Percentiles rank a stretch among this genome's conserved stretches.
Conservation (phyloP, 1,140 invertebrate species). For the Macrostomum lignano region DNA sequence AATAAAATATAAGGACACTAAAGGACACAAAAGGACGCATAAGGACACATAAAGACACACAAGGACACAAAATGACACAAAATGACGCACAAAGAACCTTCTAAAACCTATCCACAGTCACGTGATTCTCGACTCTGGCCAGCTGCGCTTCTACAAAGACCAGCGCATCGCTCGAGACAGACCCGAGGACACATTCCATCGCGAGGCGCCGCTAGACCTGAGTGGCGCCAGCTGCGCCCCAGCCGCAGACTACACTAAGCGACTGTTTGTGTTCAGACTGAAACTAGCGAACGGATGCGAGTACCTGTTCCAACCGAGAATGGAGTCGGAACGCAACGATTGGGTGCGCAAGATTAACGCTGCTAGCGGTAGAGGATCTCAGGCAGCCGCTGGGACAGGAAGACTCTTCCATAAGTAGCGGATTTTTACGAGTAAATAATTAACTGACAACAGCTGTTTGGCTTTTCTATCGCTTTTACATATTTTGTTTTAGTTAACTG, state of each 20-base stretch:
- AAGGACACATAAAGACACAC: too few species aligned
- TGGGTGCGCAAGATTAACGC: slow-evolving; percentile 47
- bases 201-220: slow-evolving; percentile 54
- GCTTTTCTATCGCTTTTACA: too few species aligned
- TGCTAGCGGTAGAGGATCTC: slow-evolving; percentile 35
- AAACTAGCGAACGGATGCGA: slow-evolving; percentile 65
- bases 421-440: too few species aligned
- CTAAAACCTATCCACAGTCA: too few species aligned
- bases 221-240: slow-evolving; percentile 48
- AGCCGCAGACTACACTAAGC: slow-evolving; percentile 83
- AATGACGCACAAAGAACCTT: too few species aligned
- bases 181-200: slow-evolving; percentile 57
- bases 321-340: slow-evolving; percentile 58
- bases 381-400: too few species aligned
- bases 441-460: too few species aligned
- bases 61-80: too few species aligned
- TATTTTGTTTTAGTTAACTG: too few species aligned
- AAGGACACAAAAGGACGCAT: too few species aligned
- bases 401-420: too few species aligned
- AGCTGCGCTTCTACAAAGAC: slow-evolving; percentile 43
- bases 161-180: slow-evolving; percentile 53
- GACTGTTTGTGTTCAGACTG: slow-evolving; percentile 81
- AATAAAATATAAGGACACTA: too few species aligned
- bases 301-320: slow-evolving; percentile 84
- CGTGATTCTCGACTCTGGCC: slow-evolving; percentile 40